These are phyloP conservation scores for Stictonetta naevosa DNA, from an alignment of 2,113 vertebrate genomes.

Conservation along the genomic window DNA sequence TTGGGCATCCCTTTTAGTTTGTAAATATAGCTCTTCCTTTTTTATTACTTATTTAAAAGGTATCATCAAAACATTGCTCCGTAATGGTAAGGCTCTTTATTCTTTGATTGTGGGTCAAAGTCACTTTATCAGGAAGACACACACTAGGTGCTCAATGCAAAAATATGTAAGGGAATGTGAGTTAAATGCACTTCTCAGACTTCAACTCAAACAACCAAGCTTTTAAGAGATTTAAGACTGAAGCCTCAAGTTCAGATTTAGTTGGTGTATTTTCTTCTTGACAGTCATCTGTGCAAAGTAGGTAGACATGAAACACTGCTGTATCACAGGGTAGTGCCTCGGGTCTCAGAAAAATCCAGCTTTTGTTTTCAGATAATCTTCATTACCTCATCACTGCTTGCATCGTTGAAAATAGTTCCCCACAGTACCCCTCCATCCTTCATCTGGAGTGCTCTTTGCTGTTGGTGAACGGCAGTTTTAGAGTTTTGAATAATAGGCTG, in stretches of 20 bases:
- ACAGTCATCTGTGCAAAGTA: not conserved
- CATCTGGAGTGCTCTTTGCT: not conserved
- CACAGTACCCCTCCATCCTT: not conserved
- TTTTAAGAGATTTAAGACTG: conserved; percentile 22
- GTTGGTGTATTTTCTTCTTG: not conserved
- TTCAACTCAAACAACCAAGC: not conserved
- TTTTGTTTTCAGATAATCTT: conserved; percentile 25
- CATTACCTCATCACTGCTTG: not conserved
- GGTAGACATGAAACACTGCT: not conserved
- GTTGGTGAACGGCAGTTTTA: not conserved
- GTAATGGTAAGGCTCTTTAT: not conserved
- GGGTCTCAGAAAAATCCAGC: not conserved
- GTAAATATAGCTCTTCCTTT: not conserved
- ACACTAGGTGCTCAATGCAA: not conserved
- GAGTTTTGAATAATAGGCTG: conserved; percentile 23
- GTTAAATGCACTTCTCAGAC: not conserved
- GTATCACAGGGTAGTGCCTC: not conserved
- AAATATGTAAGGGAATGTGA: not conserved
- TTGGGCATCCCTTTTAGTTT: not conserved
- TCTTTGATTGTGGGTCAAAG: not conserved
- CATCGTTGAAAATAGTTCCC: not conserved
- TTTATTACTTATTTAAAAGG: not conserved
- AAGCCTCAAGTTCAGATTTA: not conserved
- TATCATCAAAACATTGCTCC: not conserved
- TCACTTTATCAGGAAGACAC: not conserved